These are phyloP conservation scores for Sebastes steindachneri DNA, from an alignment of 2,797 vertebrate species.

Conservation along the genomic window DNA sequence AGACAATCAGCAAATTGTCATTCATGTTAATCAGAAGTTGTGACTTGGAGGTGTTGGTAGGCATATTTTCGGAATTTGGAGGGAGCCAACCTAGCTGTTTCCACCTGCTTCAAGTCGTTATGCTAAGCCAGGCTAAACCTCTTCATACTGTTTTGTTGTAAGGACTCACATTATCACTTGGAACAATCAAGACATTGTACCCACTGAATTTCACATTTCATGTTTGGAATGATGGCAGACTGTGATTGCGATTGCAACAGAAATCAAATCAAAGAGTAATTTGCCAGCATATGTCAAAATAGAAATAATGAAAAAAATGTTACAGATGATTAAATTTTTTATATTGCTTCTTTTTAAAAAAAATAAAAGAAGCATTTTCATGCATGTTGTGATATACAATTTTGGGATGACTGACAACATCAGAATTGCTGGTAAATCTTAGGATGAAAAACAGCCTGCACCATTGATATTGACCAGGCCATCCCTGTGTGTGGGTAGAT, in stretches of 20 bases:
- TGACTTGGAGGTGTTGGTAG: neutral
- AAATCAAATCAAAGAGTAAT: slow-evolving; percentile 12
- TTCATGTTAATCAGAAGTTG: neutral
- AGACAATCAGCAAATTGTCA: neutral
- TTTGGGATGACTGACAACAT: neutral
- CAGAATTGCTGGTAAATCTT: neutral
- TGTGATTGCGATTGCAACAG: neutral
- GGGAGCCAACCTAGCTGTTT: neutral
- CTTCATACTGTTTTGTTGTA: neutral
- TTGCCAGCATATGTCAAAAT: neutral
- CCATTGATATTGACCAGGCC: neutral
- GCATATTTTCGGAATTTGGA: neutral
- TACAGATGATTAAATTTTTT: neutral
- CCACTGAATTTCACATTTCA: neutral
- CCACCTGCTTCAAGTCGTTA: no score
- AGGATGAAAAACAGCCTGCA: neutral
- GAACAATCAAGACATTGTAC: neutral
- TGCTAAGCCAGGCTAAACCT: neutral
- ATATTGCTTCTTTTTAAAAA: neutral
- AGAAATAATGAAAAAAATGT: neutral
- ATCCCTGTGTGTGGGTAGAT: neutral
- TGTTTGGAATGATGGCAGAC: neutral
- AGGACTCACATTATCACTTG: neutral
- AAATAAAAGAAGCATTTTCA: neutral
- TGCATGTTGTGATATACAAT: neutral